Evolutionary conservation across 2,888 invertebrate genomes (phyloP).

Genomic region (Andrena bucephala): DNA sequence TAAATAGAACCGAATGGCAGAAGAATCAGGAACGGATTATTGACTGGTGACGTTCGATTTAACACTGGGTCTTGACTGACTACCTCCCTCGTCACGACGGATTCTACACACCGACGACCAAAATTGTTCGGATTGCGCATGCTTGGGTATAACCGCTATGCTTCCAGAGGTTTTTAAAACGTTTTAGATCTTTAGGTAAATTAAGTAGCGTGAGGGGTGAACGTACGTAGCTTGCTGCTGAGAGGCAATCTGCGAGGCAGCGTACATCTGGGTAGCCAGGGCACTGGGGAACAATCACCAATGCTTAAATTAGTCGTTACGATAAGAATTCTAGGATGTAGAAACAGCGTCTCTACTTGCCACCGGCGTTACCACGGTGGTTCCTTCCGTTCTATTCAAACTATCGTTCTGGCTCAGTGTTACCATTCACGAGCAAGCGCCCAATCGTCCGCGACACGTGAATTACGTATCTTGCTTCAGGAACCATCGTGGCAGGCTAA

Average conservation of each 20-base stretch:
- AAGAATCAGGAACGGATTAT: neutral
- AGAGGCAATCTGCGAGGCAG: constrained; percentile 95
- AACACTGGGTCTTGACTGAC: neutral
- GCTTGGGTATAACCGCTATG: constrained; percentile 82
- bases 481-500: constrained; percentile 67
- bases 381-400: constrained; percentile 44
- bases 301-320: constrained; percentile 85
- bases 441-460: no score
- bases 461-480: constrained; percentile 5
- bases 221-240: constrained; percentile 98
- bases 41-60: constrained; percentile 1
- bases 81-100: constrained; percentile 10
- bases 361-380: constrained; percentile 67
- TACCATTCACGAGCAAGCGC: no score
- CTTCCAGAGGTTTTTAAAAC: constrained; percentile 73
- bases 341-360: constrained; percentile 61
- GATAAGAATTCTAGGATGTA: constrained; percentile 75
- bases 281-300: constrained; percentile 92
- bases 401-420: neutral
- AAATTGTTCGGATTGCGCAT: constrained; percentile 52
- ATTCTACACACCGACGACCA: constrained; percentile 30
- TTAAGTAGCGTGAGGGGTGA: constrained; percentile 83
- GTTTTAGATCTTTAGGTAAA: constrained; percentile 80
- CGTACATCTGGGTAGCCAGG: constrained; percentile 98
- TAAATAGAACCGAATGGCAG: neutral